These are phyloP conservation scores for Callithrix jacchus DNA, from an alignment of 2,113 vertebrate species.

Conservation along the genomic window DNA sequence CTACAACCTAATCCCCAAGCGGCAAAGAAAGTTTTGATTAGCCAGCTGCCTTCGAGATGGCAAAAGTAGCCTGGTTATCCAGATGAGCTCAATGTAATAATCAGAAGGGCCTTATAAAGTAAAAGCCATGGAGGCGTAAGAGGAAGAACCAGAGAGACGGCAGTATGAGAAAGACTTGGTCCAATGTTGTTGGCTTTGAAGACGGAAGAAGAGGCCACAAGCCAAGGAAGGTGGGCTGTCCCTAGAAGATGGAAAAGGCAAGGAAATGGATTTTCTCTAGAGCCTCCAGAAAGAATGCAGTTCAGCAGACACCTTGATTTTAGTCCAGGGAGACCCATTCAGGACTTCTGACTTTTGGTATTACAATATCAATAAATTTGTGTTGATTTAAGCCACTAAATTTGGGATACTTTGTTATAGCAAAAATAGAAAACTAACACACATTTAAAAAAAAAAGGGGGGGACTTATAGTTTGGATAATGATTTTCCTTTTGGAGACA, in stretches of 20 bases:
- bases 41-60: background rate
- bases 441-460: too few relatives aligned
- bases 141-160: background rate
- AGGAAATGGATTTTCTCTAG: background rate
- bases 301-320: background rate
- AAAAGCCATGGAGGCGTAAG: background rate
- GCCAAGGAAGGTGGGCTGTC: background rate
- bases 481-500: background rate
- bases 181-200: background rate
- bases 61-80: background rate
- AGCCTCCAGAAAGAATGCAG: background rate
- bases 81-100: background rate
- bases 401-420: background rate
- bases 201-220: background rate
- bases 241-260: background rate
- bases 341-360: background rate
- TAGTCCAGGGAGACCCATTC: background rate
- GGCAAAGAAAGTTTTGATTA: background rate
- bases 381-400: background rate
- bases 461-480: background rate
- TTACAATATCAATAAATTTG: background rate
- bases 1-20: background rate
- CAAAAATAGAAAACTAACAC: background rate
- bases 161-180: background rate
- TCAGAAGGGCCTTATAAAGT: background rate